Conservation (phyloP, 2,113 vertebrate species). For the Alouatta palliata region DNA sequence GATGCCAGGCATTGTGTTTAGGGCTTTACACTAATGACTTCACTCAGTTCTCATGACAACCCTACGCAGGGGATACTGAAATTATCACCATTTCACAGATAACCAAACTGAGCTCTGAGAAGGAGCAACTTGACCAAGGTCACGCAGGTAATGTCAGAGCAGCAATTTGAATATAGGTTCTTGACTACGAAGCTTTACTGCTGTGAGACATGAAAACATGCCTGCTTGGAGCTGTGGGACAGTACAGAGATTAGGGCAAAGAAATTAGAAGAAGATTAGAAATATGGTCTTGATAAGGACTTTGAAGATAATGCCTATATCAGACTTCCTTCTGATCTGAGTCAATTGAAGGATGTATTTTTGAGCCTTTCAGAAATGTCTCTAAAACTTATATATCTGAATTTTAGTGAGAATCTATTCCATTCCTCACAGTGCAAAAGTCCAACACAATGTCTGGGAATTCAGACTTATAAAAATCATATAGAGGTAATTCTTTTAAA, state of each 20-base stretch:
- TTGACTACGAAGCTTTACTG: not conserved
- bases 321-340: not conserved
- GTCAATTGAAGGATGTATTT: not conserved
- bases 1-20: not conserved
- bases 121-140: not conserved
- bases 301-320: not conserved
- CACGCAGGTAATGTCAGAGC: not conserved
- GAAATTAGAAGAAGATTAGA: not conserved
- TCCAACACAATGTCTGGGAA: conserved; percentile 48
- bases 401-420: conserved; percentile 30
- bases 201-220: not conserved
- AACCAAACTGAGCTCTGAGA: conserved; percentile 9
- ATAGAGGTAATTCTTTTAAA: not conserved
- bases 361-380: not conserved
- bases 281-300: not conserved
- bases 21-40: not conserved
- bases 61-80: no score
- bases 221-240: not conserved
- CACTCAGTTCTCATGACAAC: not conserved
- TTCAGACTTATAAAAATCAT: conserved; percentile 50
- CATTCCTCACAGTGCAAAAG: conserved; percentile 33
- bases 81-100: not conserved
- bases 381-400: not conserved
- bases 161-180: not conserved
- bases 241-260: not conserved